Evolutionary conservation across 2,113 vertebrate genomes (phyloP).

Genomic region (Cygnus buccinator): DNA sequence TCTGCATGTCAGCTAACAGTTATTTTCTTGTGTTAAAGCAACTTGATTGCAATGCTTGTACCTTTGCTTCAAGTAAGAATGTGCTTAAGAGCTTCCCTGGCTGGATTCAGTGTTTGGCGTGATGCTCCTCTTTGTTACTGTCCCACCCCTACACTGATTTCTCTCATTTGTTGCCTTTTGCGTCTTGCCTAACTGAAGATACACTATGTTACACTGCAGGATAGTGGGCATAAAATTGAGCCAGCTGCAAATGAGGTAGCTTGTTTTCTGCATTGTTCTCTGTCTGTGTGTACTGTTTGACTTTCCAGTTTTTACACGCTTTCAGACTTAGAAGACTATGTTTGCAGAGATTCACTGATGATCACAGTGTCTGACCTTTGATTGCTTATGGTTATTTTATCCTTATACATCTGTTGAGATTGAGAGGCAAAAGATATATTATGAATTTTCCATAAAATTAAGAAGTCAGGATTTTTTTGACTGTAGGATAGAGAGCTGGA

Average conservation of each 20-base stretch:
- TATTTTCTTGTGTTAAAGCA: neutral
- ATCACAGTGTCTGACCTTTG: neutral
- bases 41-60: neutral
- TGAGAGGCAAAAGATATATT: neutral
- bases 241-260: neutral
- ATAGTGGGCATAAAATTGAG: neutral
- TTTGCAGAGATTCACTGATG: neutral
- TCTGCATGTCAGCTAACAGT: neutral
- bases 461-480: neutral
- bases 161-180: neutral
- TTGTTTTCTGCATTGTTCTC: neutral
- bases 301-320: neutral
- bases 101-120: neutral
- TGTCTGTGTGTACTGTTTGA: neutral
- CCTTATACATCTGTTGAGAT: neutral
- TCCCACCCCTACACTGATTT: neutral
- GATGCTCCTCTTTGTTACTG: neutral
- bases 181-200: neutral
- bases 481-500: neutral
- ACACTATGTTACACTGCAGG: accelerated
- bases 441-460: neutral
- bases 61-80: neutral
- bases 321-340: neutral
- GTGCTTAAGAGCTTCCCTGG: neutral
- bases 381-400: neutral